Conservation (phyloP, 2,888 invertebrate species). For the Gastrophysa polygoni region DNA sequence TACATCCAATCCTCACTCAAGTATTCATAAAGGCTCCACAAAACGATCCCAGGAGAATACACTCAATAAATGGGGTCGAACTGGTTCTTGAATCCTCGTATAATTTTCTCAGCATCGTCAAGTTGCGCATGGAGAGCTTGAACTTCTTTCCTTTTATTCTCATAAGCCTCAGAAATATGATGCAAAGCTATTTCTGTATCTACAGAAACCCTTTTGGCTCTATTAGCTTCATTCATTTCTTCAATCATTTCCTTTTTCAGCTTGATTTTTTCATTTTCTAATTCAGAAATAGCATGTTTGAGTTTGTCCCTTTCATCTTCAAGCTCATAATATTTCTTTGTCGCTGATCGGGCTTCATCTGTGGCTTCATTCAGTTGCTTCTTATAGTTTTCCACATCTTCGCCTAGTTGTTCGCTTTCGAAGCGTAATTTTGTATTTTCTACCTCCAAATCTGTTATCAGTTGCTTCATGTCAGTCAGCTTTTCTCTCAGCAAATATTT, state of each 20-base stretch:
- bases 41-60: too few relatives aligned
- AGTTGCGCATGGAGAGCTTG: conserved; percentile 35
- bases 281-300: conserved; percentile 36
- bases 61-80: conserved; percentile 23
- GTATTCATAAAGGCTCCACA: too few relatives aligned
- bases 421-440: conserved; percentile 43
- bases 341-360: conserved; percentile 32
- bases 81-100: conserved; percentile 44
- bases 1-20: too few relatives aligned
- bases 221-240: conserved; percentile 43
- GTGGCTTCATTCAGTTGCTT: conserved; percentile 32
- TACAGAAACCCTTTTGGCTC: conserved; percentile 41
- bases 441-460: conserved; percentile 41
- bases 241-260: conserved; percentile 44
- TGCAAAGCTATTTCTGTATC: conserved; percentile 42
- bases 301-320: conserved; percentile 40
- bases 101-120: conserved; percentile 40
- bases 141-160: conserved; percentile 40
- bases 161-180: conserved; percentile 43
- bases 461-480: conserved; percentile 40
- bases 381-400: conserved; percentile 38
- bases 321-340: conserved; percentile 31
- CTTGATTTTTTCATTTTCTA: conserved; percentile 40
- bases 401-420: conserved; percentile 37
- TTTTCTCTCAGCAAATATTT: conserved; percentile 40